Percentiles rank a stretch among this genome's conserved stretches.
phyloP scores from a whole-genome alignment of 2,113 vertebrate species.

The Pomatorhinus ruficollis region DNA sequence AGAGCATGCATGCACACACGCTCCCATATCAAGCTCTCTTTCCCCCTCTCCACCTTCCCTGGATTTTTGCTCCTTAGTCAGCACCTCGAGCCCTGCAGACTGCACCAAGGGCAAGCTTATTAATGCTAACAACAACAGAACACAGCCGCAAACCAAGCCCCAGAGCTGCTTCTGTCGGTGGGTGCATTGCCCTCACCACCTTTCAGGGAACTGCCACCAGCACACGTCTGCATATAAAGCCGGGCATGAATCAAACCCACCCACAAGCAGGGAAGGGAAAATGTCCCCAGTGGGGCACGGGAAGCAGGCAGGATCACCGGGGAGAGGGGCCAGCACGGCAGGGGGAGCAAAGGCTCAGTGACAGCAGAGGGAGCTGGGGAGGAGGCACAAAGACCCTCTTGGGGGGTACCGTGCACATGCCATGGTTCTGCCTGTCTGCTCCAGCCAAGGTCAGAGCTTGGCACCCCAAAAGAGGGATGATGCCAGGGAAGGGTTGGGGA shows the following conservation, averaged over 20 bases:
- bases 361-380: background rate
- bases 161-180: background rate
- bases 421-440: background rate
- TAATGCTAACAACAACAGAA: background rate
- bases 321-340: rapidly evolving
- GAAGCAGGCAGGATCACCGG: background rate
- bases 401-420: rapidly evolving
- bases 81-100: conserved; percentile 22
- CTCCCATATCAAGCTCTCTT: background rate
- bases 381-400: rapidly evolving
- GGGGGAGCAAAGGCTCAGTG: background rate
- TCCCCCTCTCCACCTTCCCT: rapidly evolving
- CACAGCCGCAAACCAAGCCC: background rate
- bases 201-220: background rate
- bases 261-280: background rate
- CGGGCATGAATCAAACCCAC: background rate
- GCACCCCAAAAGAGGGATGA: background rate
- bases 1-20: background rate
- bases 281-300: rapidly evolving
- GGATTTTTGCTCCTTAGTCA: conserved; percentile 19
- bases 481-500: background rate
- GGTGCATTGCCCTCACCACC: background rate
- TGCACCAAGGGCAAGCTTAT: conserved; percentile 27
- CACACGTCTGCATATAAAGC: background rate
- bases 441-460: background rate